Conservation (phyloP, 2,888 invertebrate species). For the Iselma pallidipennis region DNA sequence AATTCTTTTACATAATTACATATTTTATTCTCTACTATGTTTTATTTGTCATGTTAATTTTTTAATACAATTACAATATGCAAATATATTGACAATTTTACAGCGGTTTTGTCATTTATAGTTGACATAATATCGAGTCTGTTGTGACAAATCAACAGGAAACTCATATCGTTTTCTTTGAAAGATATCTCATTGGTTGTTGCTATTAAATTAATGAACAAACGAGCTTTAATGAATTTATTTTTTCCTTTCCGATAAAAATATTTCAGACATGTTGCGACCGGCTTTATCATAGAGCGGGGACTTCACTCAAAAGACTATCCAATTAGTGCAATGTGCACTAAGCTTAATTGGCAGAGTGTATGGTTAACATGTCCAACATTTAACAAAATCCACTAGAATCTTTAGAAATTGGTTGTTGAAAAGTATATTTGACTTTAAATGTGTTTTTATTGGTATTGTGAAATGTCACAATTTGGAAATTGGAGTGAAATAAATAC, state of each 20-base stretch:
- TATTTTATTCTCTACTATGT: not conserved
- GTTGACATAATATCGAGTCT: not conserved
- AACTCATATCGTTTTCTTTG: constrained; percentile 2
- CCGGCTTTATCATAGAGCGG: constrained; percentile 5
- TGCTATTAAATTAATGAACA: constrained; percentile 19
- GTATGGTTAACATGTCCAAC: constrained; percentile 2
- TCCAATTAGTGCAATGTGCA: constrained; percentile 19
- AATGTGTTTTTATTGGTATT: no score
- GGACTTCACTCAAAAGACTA: not conserved
- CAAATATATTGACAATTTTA: not conserved
- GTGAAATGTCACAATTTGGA: not conserved
- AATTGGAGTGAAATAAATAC: not conserved
- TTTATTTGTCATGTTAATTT: not conserved
- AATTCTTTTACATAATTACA: no score
- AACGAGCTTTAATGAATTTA: constrained; percentile 10
- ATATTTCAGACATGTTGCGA: constrained; percentile 13
- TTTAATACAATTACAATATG: not conserved
- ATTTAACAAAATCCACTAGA: not conserved
- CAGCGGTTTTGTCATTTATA: not conserved
- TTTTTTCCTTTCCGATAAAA: constrained; percentile 7
- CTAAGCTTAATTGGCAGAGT: constrained; percentile 9
- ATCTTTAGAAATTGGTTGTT: not conserved
- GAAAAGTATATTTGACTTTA: no score
- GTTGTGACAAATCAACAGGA: not conserved
- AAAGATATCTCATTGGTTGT: not conserved